Evolutionary conservation across 1,140 invertebrate genomes (phyloP).

Genomic region (Drosophila watanabei): DNA sequence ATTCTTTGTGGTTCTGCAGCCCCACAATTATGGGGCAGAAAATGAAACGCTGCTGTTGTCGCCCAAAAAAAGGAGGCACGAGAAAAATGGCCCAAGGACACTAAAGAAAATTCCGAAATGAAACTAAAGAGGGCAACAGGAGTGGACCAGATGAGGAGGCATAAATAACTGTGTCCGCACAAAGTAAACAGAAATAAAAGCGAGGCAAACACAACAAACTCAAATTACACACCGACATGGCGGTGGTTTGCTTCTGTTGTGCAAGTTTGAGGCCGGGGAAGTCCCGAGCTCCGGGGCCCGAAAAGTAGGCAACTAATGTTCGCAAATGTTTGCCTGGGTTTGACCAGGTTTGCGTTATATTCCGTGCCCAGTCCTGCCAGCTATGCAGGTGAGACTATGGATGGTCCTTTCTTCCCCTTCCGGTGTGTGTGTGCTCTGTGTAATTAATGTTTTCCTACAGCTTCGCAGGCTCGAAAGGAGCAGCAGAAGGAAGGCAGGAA

Average conservation of each 20-base stretch:
- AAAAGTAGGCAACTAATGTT: constrained; percentile 55
- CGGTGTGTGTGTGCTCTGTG: constrained; percentile 57
- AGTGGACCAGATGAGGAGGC: constrained; percentile 33
- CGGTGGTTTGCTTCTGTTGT: not conserved
- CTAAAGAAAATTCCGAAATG: constrained; percentile 18
- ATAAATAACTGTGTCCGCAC: constrained; percentile 72
- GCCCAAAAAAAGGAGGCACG: constrained; percentile 11
- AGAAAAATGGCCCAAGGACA: constrained; percentile 49
- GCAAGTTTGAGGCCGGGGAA: not conserved
- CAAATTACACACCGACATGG: constrained; percentile 42
- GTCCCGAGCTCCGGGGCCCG: constrained; percentile 13
- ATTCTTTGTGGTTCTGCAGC: constrained; percentile 56
- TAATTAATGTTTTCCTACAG: constrained; percentile 75
- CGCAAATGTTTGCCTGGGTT: constrained; percentile 70
- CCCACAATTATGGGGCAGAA: constrained; percentile 72
- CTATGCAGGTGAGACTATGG: constrained; percentile 31
- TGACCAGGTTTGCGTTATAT: constrained; percentile 22
- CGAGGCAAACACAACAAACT: constrained; percentile 55
- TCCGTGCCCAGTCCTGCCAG: constrained; percentile 3
- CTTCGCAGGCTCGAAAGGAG: constrained; percentile 8
- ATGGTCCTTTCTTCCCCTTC: constrained; percentile 1
- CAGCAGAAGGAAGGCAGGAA: constrained; percentile 26
- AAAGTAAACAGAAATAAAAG: constrained; percentile 56
- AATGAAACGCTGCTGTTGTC: constrained; percentile 62
- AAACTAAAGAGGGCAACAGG: constrained; percentile 18